These are phyloP conservation scores for Amphiprion percula DNA, from an alignment of 2,113 vertebrate genomes.

Conservation along the genomic window DNA sequence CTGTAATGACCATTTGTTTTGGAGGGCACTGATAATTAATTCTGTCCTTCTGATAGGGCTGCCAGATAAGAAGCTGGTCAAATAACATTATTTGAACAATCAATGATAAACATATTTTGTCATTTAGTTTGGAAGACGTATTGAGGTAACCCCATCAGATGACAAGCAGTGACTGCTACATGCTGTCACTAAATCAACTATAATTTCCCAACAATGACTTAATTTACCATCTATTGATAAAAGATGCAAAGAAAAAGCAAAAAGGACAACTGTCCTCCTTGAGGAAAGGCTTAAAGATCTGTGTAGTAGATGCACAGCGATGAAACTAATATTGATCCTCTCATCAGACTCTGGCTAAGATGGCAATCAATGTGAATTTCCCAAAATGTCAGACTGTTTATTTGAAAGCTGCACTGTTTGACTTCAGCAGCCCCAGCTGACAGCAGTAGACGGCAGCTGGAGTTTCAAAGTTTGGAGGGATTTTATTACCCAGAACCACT, in stretches of 20 bases:
- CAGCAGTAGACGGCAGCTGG: constrained; percentile 52
- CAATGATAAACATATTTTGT: not conserved
- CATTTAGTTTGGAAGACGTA: not conserved
- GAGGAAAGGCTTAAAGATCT: constrained; percentile 2
- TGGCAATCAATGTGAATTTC: constrained; percentile 49
- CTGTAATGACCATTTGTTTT: not conserved
- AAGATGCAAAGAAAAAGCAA: not conserved
- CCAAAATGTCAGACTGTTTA: constrained; percentile 55
- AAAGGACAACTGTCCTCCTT: not conserved
- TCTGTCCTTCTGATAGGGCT: not conserved
- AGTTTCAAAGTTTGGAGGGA: constrained; percentile 41
- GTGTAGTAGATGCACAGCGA: constrained; percentile 6
- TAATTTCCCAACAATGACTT: not conserved
- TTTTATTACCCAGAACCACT: constrained; percentile 25
- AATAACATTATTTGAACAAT: not conserved
- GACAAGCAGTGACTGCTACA: not conserved
- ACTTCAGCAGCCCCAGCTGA: constrained; percentile 26
- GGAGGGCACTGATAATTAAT: not conserved
- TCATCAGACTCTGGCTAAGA: constrained; percentile 35
- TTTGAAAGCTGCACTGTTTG: constrained; percentile 27
- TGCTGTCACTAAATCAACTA: not conserved
- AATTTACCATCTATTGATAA: not conserved
- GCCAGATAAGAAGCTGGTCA: not conserved
- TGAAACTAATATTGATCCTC: constrained; percentile 53
- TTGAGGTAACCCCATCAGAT: not conserved